Percentiles rank a stretch among this genome's conserved stretches.
Evolutionary conservation across 1,140 invertebrate species (phyloP).

Genomic region (Drosophila varians): DNA sequence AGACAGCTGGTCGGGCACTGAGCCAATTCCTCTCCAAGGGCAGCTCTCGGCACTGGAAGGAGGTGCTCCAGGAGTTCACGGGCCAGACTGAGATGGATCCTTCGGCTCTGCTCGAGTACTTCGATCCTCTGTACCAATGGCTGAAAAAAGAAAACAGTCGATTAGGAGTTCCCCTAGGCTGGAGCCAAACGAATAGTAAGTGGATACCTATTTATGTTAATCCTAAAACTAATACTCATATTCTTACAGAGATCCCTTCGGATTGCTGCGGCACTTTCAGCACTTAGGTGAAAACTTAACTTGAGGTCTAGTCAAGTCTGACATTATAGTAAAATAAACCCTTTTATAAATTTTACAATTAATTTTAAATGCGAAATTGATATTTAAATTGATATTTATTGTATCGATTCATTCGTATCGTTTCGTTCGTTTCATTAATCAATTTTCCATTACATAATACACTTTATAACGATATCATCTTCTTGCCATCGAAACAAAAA

Average conservation of each 20-base stretch:
- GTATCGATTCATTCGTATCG: conserved; percentile 50
- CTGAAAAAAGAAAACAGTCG: conserved; percentile 79
- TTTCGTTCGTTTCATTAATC: conserved; percentile 33
- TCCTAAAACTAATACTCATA: too few relatives aligned
- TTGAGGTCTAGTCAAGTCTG: neutral
- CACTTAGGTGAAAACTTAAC: conserved; percentile 41
- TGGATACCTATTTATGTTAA: conserved; percentile 8
- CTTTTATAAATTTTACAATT: conserved; percentile 9
- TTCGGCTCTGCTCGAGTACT: conserved; percentile 81
- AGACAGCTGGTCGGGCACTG: conserved; percentile 82
- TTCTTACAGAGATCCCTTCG: conserved; percentile 57
- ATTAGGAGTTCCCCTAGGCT: conserved; percentile 67
- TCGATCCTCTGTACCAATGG: conserved; percentile 81
- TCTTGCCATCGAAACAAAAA: conserved; percentile 13
- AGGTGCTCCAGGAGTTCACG: conserved; percentile 85
- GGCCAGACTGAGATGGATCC: conserved; percentile 84
- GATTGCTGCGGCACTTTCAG: conserved; percentile 63
- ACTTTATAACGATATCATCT: conserved; percentile 42
- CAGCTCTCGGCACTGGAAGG: conserved; percentile 86
- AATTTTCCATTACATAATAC: conserved; percentile 53
- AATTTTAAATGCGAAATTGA: conserved; percentile 12
- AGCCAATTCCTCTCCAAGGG: conserved; percentile 81
- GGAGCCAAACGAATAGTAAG: conserved; percentile 73
- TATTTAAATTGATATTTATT: conserved; percentile 60
- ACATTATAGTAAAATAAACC: conserved; percentile 12